phyloP scores from a whole-genome alignment of 2,113 vertebrate species.

The Peromyscus polionotus region DNA sequence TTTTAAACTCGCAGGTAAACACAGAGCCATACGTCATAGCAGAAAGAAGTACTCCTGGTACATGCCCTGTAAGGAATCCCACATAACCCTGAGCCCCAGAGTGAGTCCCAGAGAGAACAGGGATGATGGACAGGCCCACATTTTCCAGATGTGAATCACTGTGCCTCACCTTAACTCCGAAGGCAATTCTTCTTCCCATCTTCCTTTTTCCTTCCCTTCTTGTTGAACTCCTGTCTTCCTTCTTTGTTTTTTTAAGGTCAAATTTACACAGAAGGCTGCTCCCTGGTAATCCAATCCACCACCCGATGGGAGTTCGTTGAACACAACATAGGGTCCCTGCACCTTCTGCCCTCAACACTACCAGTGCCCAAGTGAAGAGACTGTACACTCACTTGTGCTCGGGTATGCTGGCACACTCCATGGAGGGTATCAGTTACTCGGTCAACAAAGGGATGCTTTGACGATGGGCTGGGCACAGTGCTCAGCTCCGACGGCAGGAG shows the following conservation, averaged over 20 bases:
- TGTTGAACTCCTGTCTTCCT: not conserved
- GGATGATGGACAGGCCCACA: conserved; percentile 66
- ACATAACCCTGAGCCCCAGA: not conserved
- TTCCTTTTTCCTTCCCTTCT: not conserved
- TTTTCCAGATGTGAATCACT: conserved; percentile 75
- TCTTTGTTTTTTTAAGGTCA: not conserved
- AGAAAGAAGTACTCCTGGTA: not conserved
- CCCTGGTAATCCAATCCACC: conserved; percentile 45
- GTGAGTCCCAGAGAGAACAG: conserved; percentile 5
- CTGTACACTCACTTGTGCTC: accelerated
- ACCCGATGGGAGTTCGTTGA: not conserved
- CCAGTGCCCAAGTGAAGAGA: too few relatives aligned
- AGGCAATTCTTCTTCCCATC: not conserved
- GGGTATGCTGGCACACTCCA: accelerated
- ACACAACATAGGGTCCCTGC: not conserved
- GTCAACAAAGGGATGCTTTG: not conserved
- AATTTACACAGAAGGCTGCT: conserved; percentile 55
- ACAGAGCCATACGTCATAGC: conserved; percentile 14
- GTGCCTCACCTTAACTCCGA: conserved; percentile 68
- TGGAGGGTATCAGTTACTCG: accelerated
- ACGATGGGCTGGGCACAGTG: not conserved
- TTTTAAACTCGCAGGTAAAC: conserved; percentile 81
- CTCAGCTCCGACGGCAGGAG: accelerated
- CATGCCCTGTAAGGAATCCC: conserved; percentile 18
- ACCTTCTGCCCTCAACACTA: not conserved